Conservation (phyloP, 2,888 invertebrate genomes). For the Spisula solida region DNA sequence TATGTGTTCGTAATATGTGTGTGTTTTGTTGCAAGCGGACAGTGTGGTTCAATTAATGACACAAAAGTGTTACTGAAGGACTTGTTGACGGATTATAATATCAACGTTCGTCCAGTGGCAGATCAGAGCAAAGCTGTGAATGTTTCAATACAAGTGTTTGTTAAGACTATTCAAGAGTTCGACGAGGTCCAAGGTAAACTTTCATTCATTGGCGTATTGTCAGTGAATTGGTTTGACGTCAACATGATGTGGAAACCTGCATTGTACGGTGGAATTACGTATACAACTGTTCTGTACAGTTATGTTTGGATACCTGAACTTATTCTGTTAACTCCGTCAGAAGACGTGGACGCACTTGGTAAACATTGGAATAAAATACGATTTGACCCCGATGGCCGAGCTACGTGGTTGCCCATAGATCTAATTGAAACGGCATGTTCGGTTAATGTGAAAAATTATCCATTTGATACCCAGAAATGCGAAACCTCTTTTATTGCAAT, state of each 20-base stretch:
- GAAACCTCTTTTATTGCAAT: too few species aligned
- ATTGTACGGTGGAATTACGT: too few species aligned
- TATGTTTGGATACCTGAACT: constrained; percentile 67
- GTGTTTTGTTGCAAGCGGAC: too few species aligned
- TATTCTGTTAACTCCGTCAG: constrained; percentile 61
- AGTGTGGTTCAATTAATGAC: constrained; percentile 17
- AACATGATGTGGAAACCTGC: too few species aligned
- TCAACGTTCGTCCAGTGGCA: constrained; percentile 37
- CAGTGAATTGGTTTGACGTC: constrained; percentile 40
- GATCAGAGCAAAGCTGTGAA: constrained; percentile 36
- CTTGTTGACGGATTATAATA: constrained; percentile 44
- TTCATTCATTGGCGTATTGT: constrained; percentile 45
- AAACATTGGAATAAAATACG: constrained; percentile 59
- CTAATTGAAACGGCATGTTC: constrained; percentile 61
- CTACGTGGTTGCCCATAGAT: constrained; percentile 54
- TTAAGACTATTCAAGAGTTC: constrained; percentile 56
- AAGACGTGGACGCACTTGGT: constrained; percentile 57
- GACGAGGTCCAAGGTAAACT: constrained; percentile 65
- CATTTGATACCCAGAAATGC: constrained; percentile 62
- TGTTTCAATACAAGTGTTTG: constrained; percentile 31
- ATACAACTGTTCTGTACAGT: constrained; percentile 20
- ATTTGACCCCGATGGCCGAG: constrained; percentile 45
- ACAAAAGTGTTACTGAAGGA: constrained; percentile 26
- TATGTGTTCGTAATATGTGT: too few species aligned
- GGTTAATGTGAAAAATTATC: constrained; percentile 63